Base-by-base conservation (phyloP, 2,113 vertebrate species). In the Tragelaphus buxtoni region DNA sequence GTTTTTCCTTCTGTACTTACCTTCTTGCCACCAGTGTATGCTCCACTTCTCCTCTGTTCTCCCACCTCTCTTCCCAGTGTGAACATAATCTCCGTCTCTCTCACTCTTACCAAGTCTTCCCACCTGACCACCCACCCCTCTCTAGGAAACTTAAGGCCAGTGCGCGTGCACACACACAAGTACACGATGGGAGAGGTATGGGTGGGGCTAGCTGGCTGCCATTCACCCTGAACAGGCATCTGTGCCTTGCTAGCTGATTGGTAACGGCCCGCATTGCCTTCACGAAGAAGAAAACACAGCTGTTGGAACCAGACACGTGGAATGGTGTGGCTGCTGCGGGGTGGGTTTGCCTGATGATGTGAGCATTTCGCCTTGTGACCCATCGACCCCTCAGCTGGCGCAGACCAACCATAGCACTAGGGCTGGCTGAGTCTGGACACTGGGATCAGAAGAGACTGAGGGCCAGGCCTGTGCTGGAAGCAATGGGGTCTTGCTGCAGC, bases 271-370 rank as follows among this genome's bases (percentile, higher is more conserved):
- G 0, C 42, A 3, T 82, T 95, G 60, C 87, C 74, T 96, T 88
- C 91, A 55, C 85, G 95, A 83, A 83, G 89, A 96, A 89, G 45
- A 88, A 86, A 96, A 93, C 96, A 74, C 77, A 97, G 94, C 90
- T 96, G 56, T 83, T 86, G 32, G 93, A 26, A 96, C 49, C 39
- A 63, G 61, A 47, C 20, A 8, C 10, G 8, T 90, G 39, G 47
- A 69, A 56, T 92, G 14, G 22, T 53, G 17, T 53, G n/a, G 28
- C 86, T 65, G 10, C 91, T 94, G 13, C 39, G 11, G 53, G 30
- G 4, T 83, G 53, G 53, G 26, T 86, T 96, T 96, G 53, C 87
- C 74, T 11, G 0, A 1, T 91, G 51, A 53, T 88, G 17, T 80
- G 88, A 95, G 22, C 60, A 28, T 95, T 90, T 96, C 16, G 26